Conservation (phyloP, 2,888 invertebrate species). For the Zaprionus bogoriensis region DNA sequence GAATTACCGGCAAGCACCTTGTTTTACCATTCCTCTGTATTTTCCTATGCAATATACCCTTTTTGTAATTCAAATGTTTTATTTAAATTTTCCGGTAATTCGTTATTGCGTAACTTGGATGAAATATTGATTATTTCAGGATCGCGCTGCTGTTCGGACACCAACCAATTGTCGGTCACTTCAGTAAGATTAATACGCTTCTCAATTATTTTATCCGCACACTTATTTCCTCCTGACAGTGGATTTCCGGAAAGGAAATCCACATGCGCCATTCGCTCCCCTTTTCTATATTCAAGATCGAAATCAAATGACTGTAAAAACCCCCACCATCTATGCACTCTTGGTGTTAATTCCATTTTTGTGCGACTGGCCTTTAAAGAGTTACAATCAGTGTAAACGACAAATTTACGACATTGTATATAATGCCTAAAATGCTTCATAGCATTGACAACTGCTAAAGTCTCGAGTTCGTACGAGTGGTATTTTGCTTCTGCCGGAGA, state of each 20-base stretch:
- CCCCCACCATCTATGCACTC: background rate
- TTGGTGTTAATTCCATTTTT: background rate
- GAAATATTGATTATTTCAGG: background rate
- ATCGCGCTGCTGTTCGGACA: slow-evolving; percentile 15
- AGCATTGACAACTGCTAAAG: slow-evolving; percentile 1
- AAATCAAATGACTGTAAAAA: background rate
- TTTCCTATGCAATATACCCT: slow-evolving; percentile 1
- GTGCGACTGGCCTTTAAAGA: background rate
- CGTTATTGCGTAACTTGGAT: background rate
- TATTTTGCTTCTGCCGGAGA: background rate
- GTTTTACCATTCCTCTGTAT: slow-evolving; percentile 1
- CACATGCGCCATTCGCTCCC: slow-evolving; percentile 15
- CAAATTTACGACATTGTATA: background rate
- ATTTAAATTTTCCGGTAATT: background rate
- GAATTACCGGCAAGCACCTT: background rate
- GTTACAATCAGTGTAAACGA: background rate
- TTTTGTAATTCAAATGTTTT: slow-evolving; percentile 1
- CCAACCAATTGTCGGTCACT: slow-evolving; percentile 23
- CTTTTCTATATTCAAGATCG: slow-evolving; percentile 4
- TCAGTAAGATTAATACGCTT: slow-evolving; percentile 11
- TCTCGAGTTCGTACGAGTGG: slow-evolving; percentile 1
- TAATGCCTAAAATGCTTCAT: slow-evolving; percentile 2
- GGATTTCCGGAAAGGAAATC: slow-evolving; percentile 11
- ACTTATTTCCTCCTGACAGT: no score
- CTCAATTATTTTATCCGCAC: slow-evolving; percentile 2